Conservation (phyloP, 2,797 vertebrate species). For the Oryzias dopingdopingensis region DNA sequence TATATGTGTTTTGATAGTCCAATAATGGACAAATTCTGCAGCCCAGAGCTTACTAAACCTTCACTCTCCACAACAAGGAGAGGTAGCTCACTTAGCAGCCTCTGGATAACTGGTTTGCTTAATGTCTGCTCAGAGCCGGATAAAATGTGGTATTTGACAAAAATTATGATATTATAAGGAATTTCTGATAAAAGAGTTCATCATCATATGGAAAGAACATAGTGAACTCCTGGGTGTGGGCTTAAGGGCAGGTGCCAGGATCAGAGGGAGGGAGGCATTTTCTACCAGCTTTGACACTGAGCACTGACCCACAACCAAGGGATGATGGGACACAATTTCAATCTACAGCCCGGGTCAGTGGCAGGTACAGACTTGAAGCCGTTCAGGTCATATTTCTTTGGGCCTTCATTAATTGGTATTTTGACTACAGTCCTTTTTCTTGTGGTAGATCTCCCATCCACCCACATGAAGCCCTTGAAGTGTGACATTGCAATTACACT, state of each 20-base stretch:
- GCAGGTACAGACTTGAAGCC: conserved; percentile 64
- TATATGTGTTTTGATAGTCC: conserved; percentile 40
- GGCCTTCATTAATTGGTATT: conserved; percentile 78
- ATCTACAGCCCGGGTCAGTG: conserved; percentile 65
- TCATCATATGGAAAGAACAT: conserved; percentile 43
- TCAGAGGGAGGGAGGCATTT: conserved; percentile 62
- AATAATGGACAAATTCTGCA: conserved; percentile 15
- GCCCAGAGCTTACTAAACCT: conserved; percentile 18
- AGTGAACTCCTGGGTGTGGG: conserved; percentile 59
- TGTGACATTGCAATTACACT: conserved; percentile 81
- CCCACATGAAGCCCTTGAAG: conserved; percentile 76
- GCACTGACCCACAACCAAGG: conserved; percentile 67
- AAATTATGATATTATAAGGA: conserved; percentile 26
- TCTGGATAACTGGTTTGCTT: conserved; percentile 24
- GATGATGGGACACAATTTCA: conserved; percentile 76
- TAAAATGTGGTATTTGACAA: conserved; percentile 27
- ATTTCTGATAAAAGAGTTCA: conserved; percentile 48
- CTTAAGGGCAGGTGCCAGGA: conserved; percentile 61
- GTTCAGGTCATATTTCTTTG: conserved; percentile 72
- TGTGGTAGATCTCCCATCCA: conserved; percentile 67
- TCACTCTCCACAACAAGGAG: conserved; percentile 18
- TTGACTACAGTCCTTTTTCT: conserved; percentile 73
- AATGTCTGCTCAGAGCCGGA: conserved; percentile 12
- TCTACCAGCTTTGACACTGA: conserved; percentile 65
- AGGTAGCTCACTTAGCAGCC: conserved; percentile 9